Conservation (phyloP, 2,797 vertebrate species). For the Scolopax rusticola region DNA sequence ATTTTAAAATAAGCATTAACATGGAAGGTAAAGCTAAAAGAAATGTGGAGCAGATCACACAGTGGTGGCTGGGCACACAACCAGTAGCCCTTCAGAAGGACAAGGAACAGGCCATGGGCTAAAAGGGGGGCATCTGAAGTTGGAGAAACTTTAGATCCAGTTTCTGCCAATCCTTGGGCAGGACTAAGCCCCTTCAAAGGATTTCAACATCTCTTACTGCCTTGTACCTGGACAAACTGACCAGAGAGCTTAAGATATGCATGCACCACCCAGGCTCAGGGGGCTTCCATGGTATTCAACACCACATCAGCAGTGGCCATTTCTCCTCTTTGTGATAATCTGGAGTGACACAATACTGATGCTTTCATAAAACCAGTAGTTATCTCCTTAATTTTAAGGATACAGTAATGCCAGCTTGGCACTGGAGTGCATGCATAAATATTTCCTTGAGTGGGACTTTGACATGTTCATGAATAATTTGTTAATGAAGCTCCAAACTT, state of each 20-base stretch:
- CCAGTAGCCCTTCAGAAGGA: neutral
- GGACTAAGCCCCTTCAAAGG: neutral
- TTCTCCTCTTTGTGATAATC: neutral
- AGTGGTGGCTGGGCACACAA: neutral
- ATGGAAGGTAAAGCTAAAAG: neutral
- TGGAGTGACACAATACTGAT: neutral
- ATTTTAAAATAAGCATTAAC: neutral
- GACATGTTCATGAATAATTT: neutral
- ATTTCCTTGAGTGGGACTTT: neutral
- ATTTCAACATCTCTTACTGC: neutral
- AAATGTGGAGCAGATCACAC: too few relatives aligned
- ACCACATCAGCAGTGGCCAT: neutral
- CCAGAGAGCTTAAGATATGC: accelerated
- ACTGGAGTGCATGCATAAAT: neutral
- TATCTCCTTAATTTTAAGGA: neutral
- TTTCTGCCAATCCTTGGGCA: neutral
- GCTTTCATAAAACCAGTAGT: neutral
- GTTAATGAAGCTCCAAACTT: neutral
- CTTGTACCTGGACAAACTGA: neutral
- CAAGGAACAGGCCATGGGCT: accelerated
- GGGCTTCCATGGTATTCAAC: accelerated
- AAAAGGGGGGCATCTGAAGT: neutral
- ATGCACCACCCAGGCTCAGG: accelerated
- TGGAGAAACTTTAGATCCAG: neutral
- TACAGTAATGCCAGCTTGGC: neutral